Evolutionary conservation across 2,888 invertebrate genomes (phyloP).

Genomic region (Napeogenes inachia): DNA sequence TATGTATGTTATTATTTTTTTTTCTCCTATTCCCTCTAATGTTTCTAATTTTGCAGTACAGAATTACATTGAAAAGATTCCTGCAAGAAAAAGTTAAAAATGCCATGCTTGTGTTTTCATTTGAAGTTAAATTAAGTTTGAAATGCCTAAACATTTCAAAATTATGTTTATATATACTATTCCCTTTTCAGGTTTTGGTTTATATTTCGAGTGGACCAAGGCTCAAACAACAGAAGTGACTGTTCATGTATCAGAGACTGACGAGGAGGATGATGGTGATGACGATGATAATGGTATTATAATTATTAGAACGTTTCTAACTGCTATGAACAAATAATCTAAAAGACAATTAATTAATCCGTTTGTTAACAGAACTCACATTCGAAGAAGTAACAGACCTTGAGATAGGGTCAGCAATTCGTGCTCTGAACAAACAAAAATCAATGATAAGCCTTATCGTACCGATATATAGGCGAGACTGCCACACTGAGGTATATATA

Average conservation of each 20-base stretch:
- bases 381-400: constrained; percentile 46
- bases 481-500: constrained; percentile 86
- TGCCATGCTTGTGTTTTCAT: too few species aligned
- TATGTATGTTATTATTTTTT: too few species aligned
- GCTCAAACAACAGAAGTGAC: constrained; percentile 92
- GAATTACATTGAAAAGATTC: too few species aligned
- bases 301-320: constrained; percentile 3
- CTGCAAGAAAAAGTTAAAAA: too few species aligned
- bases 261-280: constrained; percentile 92
- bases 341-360: background rate
- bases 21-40: too few species aligned
- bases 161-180: too few species aligned
- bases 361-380: constrained; percentile 38
- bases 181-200: constrained; percentile 85
- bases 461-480: constrained; percentile 96
- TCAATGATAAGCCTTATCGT: constrained; percentile 90
- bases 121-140: too few species aligned
- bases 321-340: background rate
- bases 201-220: constrained; percentile 98
- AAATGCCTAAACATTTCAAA: too few species aligned
- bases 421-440: constrained; percentile 38
- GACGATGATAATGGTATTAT: constrained; percentile 73
- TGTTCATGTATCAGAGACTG: constrained; percentile 97
- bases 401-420: constrained; percentile 48
- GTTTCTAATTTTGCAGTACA: too few species aligned